Percentiles rank a stretch among this genome's conserved stretches.
Evolutionary conservation across 2,113 vertebrate species (phyloP).

Genomic region (Cyanistes caeruleus): DNA sequence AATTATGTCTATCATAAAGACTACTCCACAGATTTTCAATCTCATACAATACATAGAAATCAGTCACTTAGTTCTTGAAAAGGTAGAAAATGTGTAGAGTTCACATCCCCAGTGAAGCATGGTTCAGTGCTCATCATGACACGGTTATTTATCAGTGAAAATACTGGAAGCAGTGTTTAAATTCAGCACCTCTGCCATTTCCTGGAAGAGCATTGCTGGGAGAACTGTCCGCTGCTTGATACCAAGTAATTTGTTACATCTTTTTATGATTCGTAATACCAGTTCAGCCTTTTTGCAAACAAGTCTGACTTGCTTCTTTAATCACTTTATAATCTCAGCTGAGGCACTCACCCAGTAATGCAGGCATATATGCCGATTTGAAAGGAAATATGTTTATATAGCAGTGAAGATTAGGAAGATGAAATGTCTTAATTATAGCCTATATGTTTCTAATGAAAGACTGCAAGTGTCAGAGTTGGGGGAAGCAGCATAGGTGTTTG

Average conservation of each 20-base stretch:
- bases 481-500: background rate
- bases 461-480: background rate
- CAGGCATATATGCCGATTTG: background rate
- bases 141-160: background rate
- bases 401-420: background rate
- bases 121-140: background rate
- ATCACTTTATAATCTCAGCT: background rate
- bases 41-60: background rate
- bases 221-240: background rate
- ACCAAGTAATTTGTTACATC: background rate
- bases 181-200: background rate
- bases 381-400: background rate
- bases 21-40: background rate
- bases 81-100: background rate
- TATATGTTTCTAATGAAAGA: background rate
- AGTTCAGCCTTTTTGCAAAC: background rate
- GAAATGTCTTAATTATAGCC: background rate
- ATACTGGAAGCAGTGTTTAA: background rate
- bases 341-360: background rate
- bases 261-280: background rate
- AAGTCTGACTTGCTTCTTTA: background rate
- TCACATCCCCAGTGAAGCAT: background rate
- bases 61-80: background rate
- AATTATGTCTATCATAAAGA: background rate
- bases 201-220: background rate